phyloP scores from a whole-genome alignment of 2,888 invertebrate species.

The Eumerus sabulonum region DNA sequence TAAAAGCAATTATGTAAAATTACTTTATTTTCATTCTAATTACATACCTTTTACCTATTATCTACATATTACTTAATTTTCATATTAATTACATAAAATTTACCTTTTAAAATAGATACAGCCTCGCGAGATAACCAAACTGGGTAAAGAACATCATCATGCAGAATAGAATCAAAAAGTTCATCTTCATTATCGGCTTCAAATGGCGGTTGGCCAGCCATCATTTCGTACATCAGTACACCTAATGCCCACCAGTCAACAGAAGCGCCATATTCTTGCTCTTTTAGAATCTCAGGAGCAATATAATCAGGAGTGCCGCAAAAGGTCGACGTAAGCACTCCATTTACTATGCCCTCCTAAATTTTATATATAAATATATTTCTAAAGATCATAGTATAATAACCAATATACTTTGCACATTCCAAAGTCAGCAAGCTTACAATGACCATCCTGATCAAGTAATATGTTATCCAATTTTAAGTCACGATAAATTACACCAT shows the following conservation, averaged over 20 bases:
- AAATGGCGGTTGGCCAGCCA: constrained; percentile 99
- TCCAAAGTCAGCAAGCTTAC: constrained; percentile 96
- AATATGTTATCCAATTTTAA: constrained; percentile 99
- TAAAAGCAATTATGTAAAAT: too few species aligned
- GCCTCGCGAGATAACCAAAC: constrained; percentile 97
- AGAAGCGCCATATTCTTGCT: constrained; percentile 93
- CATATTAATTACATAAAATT: neutral
- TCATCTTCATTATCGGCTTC: constrained; percentile 99
- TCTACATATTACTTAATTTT: too few species aligned
- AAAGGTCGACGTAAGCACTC: constrained; percentile 95
- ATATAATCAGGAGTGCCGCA: constrained; percentile 99
- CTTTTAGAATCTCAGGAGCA: constrained; percentile 97
- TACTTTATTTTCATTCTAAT: too few species aligned
- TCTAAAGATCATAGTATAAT: neutral
- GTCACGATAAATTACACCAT: constrained; percentile 99
- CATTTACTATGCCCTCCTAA: constrained; percentile 82
- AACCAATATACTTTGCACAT: constrained; percentile 96
- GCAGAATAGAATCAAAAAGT: constrained; percentile 98
- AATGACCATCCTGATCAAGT: constrained; percentile 96
- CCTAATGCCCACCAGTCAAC: constrained; percentile 99
- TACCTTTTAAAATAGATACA: constrained; percentile 91
- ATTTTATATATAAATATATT: neutral
- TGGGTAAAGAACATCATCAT: constrained; percentile 98
- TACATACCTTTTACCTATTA: constrained; percentile 82
- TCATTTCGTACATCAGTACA: constrained; percentile 99